Base-by-base conservation (phyloP, 2,113 vertebrate species). In the Charina bottae region DNA sequence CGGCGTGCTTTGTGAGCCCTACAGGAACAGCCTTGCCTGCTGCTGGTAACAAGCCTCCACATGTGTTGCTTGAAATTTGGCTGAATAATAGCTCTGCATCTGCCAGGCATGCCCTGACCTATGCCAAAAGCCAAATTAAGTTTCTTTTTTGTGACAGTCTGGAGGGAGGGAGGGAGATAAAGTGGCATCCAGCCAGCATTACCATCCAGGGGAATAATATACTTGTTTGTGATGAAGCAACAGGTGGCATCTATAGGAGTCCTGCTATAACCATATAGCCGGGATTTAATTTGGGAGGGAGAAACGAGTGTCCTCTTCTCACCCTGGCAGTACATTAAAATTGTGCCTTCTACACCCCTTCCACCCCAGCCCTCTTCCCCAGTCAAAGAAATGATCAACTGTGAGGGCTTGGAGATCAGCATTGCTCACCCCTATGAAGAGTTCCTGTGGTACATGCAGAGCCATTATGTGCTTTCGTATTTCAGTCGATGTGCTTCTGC, bases 171-270 rank as follows among this genome's bases (percentile, higher is more conserved):
- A 46, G 15, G 84, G 86, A 87, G 33, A n/a, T n/a, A 83, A 11
- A n/a, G 26, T 11, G 28, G 91, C 86, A 62, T 54, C 91, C 68
- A 62, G 68, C 86, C 55, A 92, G 87, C 72, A 26, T 60, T 28
- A 46, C 49, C 21, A 54, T 84, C 55, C 17, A 53, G 13, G 56
- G 55, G 72, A 92, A 83, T 26, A 92, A 83, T 78, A 92, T 15
- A 49, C 86, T 92, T 60, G 87, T 88, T 92, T 83, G 72, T 88
- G 42, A 78, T 54, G 13, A 83, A 89, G 72, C 91, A 89, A 62
- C 87, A 92, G 91, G 91, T 92, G 91, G 21, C 60, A 23, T 60
- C 56, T 92, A 72, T 59, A 55, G 64, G 87, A 60, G 56, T 92
- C 86, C 87, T 60, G 8, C 55, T 84, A 62, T 33, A 89, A 72